Base-by-base conservation (phyloP, 1,140 invertebrate species). In the Aethina tumida region DNA sequence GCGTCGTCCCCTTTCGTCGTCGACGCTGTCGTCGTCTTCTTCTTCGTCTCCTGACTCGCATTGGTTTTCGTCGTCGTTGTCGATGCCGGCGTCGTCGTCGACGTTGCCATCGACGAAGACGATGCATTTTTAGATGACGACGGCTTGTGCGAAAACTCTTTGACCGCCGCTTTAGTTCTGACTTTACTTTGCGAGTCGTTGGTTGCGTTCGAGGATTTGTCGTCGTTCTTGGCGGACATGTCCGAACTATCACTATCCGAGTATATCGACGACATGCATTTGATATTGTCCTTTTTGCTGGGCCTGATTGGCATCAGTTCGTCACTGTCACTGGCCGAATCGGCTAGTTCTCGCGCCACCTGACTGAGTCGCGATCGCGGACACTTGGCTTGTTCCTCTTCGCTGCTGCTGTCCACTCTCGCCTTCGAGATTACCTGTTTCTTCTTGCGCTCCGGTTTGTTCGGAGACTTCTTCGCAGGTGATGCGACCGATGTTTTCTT, bases 111-210 rank as follows among this genome's bases (percentile, higher is more conserved):
- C 39, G 50, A 41, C 14, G 28, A 52, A 48, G n/a, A n/a, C n/a
- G n/a, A n/a, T n/a, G n/a, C 19, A 41, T 37, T 44, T 35, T 48
- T 52, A 7, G 42, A 39, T 16, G 18, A 34, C 20, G 53, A 46
- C 17, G 47, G 55, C 50, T 53, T 62, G 36, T 50, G 63, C 47
- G 73, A 70, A 43, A 88, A 88, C 49, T 86, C 80, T 61, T 88
- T 89, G 45, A 87, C 75, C 6, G 84, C 80, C 6, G 81, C 84
- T 64, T 88, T 89, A 2, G 84, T 88, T 40, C 81, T 71, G 34
- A 71, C 70, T 34, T 69, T 62, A 53, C 62, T 73, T 61, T 80
- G 73, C 1, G 79, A 80, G 57, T 83, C 80, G 48, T 67, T 76
- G 0, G 68, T 66, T 24, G 63, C 69, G 45, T 68, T 74, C 14